Evolutionary conservation across 2,888 invertebrate genomes (phyloP).

Genomic region (Oasisia sp.): DNA sequence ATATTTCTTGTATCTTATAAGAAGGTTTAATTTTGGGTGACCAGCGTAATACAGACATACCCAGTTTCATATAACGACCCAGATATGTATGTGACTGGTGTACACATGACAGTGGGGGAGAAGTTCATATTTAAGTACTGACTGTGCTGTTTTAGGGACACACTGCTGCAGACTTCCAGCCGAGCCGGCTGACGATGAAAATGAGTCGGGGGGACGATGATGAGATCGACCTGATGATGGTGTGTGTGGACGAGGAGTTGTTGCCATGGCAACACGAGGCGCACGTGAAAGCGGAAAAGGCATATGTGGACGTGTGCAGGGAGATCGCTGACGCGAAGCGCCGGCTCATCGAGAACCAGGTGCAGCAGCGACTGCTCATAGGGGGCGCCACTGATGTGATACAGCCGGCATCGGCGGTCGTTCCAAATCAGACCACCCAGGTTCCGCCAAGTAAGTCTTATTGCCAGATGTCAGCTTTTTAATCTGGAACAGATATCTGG

Average conservation of each 20-base stretch:
- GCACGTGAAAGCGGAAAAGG: neutral
- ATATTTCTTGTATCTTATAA: too few species aligned
- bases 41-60: too few species aligned
- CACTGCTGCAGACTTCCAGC: neutral
- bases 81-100: too few species aligned
- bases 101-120: too few species aligned
- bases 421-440: neutral
- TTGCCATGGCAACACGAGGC: constrained; percentile 1
- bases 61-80: too few species aligned
- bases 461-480: neutral
- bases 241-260: neutral
- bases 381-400: neutral
- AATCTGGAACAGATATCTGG: neutral
- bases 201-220: neutral
- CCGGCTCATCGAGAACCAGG: neutral
- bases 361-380: neutral
- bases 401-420: neutral
- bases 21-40: too few species aligned
- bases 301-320: neutral
- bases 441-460: neutral
- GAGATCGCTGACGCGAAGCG: neutral
- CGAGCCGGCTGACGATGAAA: neutral
- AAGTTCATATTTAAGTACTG: neutral
- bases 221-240: neutral
- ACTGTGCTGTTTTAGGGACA: neutral